A percentile compares a stretch with the other conserved stretches of the same genome.
Evolutionary conservation across 2,888 invertebrate genomes (phyloP).

Genomic region (Apamea crenata): DNA sequence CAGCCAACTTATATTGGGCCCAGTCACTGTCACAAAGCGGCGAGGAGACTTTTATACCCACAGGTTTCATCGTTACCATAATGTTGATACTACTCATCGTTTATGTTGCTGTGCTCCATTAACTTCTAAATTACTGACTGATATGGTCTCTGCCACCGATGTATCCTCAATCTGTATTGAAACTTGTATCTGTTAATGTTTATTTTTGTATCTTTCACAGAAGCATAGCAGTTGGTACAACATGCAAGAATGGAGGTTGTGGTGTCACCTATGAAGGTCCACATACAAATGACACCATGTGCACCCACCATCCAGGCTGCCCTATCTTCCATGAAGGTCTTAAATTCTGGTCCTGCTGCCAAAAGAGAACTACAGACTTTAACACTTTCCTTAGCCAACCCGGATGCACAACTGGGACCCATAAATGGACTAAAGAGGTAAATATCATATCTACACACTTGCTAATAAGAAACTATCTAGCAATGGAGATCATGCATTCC

Average conservation of each 20-base stretch:
- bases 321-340: slow-evolving; percentile 99
- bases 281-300: slow-evolving; percentile 91
- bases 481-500: neutral
- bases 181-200: neutral
- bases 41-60: neutral
- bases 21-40: neutral
- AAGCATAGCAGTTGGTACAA: slow-evolving; percentile 92
- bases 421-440: slow-evolving; percentile 95
- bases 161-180: neutral
- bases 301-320: slow-evolving; percentile 96
- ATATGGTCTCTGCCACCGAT: neutral
- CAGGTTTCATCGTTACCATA: neutral
- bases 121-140: neutral
- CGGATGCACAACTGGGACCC: slow-evolving; percentile 96
- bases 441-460: neutral
- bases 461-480: neutral
- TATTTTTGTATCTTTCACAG: slow-evolving; percentile 70
- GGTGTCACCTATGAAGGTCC: slow-evolving; percentile 92
- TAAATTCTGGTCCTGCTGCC: slow-evolving; percentile 99
- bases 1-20: too few species aligned
- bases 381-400: slow-evolving; percentile 97
- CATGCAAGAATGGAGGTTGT: slow-evolving; percentile 97
- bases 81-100: neutral
- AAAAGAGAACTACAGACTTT: slow-evolving; percentile 98
- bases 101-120: neutral